These are phyloP conservation scores for Rhagophthalmus giganteus DNA, from an alignment of 2,888 invertebrate species.

Conservation along the genomic window DNA sequence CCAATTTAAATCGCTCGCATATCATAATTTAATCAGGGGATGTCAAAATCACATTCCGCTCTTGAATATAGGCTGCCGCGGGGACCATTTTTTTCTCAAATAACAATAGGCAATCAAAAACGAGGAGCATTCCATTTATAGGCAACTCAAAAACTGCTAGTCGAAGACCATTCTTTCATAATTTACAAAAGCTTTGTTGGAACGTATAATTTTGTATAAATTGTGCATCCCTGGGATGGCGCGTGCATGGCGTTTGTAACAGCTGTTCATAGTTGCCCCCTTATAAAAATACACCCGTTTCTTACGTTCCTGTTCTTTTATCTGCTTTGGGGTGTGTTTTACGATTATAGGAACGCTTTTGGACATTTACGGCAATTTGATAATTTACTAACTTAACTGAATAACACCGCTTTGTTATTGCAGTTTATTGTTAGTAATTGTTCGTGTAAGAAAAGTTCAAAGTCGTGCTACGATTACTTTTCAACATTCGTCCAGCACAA, in stretches of 20 bases:
- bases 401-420: no score
- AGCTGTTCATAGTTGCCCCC: slow-evolving; percentile 19
- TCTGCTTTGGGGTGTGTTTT: no score
- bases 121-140: slow-evolving; percentile 3
- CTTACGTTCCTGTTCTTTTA: background rate
- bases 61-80: background rate
- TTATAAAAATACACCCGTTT: background rate
- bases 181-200: background rate
- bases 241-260: slow-evolving; percentile 14
- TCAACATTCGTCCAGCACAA: no score
- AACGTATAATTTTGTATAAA: slow-evolving; percentile 4
- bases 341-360: no score
- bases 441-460: no score
- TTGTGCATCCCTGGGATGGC: slow-evolving; percentile 9
- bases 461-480: no score
- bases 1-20: slow-evolving; percentile 7
- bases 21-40: slow-evolving; percentile 19
- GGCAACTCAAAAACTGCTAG: background rate
- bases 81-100: background rate
- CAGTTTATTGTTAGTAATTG: no score
- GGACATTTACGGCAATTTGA: no score
- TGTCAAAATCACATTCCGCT: slow-evolving; percentile 8
- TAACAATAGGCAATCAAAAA: slow-evolving; percentile 11
- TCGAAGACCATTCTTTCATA: slow-evolving; percentile 1
- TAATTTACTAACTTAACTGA: no score